Conservation (phyloP, 1,140 invertebrate genomes). For the Panonychus citri region DNA sequence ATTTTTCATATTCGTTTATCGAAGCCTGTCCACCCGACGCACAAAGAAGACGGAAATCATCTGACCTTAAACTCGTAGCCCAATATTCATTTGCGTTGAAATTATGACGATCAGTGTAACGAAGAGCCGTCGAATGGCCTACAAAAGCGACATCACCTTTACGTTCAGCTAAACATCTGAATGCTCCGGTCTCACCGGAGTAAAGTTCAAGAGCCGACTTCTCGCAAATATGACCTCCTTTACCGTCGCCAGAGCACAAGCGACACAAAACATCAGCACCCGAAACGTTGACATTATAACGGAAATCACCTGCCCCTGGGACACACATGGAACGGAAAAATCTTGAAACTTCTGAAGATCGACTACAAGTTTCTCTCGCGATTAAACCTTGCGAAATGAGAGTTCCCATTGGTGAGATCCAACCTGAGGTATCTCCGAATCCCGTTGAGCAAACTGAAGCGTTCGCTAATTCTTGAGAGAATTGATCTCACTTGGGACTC, state of each 20-base stretch:
- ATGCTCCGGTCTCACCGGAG: conserved; percentile 7
- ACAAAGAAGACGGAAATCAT: not conserved
- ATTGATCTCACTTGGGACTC: conserved; percentile 25
- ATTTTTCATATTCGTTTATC: conserved; percentile 7
- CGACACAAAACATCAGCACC: conserved; percentile 11
- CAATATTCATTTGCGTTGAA: not conserved
- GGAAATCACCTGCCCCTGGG: conserved; percentile 13
- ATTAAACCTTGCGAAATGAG: conserved; percentile 27
- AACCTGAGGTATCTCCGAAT: conserved; percentile 21
- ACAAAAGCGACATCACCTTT: conserved; percentile 11
- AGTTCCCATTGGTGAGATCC: conserved; percentile 27
- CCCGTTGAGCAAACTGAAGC: conserved; percentile 37
- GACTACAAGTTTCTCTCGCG: conserved; percentile 25
- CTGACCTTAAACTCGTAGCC: conserved; percentile 1
- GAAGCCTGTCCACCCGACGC: not conserved
- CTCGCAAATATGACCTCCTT: conserved; percentile 8
- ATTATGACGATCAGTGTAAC: not conserved
- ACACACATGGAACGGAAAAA: conserved; percentile 29
- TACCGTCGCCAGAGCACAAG: conserved; percentile 12
- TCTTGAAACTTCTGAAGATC: conserved; percentile 26
- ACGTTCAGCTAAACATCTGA: conserved; percentile 10
- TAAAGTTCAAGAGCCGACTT: conserved; percentile 1
- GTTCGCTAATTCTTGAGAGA: conserved; percentile 35
- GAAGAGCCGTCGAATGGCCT: conserved; percentile 7
- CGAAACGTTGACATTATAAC: conserved; percentile 10